These are phyloP conservation scores for Harpegnathos saltator DNA, from an alignment of 1,140 invertebrate genomes.

Conservation along the genomic window DNA sequence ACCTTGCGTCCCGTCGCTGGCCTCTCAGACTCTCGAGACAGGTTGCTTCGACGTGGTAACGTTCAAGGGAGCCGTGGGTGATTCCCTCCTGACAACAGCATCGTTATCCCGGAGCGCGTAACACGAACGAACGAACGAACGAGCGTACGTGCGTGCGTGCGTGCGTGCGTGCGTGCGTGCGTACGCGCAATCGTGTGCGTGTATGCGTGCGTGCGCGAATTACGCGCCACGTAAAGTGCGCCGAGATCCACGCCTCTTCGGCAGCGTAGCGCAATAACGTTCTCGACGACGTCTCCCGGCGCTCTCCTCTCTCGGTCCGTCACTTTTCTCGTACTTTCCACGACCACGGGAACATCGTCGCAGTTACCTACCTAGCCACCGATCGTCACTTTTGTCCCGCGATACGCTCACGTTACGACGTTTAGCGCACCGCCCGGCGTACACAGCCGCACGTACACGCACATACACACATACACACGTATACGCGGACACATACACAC, in stretches of 20 bases:
- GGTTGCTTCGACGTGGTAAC: neutral
- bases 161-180: neutral
- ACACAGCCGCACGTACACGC: neutral
- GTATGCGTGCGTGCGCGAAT: neutral
- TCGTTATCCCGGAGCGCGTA: conserved; percentile 60
- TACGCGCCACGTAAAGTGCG: neutral
- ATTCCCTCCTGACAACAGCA: conserved; percentile 62
- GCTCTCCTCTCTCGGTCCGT: conserved; percentile 38
- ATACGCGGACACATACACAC: neutral
- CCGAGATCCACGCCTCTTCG: conserved; percentile 25
- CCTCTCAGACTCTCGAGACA: conserved; percentile 17
- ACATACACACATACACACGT: neutral
- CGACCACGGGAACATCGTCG: conserved; percentile 68
- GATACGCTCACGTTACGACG: conserved; percentile 9
- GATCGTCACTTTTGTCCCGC: neutral
- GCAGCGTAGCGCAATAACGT: too few relatives aligned
- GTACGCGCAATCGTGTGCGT: conserved; percentile 5
- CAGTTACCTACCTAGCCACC: neutral
- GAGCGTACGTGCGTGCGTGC: neutral
- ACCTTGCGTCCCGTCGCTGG: conserved; percentile 63
- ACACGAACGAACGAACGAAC: neutral
- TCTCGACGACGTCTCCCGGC: neutral
- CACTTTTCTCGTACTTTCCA: conserved; percentile 76
- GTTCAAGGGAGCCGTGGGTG: conserved; percentile 65
- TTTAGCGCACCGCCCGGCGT: conserved; percentile 40